Evolutionary conservation across 2,888 invertebrate species (phyloP).

Genomic region (Galeruca laticollis): DNA sequence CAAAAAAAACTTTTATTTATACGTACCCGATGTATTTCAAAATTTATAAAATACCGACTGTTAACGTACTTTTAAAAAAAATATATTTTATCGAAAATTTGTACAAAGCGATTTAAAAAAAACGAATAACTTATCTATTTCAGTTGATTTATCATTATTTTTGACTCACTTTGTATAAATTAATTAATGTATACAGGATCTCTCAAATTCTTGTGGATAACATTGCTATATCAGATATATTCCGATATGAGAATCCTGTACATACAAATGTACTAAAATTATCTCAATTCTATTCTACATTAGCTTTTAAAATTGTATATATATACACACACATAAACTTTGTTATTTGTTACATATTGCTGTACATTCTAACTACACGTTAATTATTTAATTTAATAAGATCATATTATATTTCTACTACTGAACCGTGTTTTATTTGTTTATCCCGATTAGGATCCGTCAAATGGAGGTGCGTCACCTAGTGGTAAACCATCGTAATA

Average conservation of each 20-base stretch:
- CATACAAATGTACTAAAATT: constrained; percentile 19
- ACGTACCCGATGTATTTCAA: neutral
- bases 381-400: constrained; percentile 40
- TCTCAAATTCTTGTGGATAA: too few species aligned
- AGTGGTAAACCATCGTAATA: too few species aligned
- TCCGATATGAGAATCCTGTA: too few species aligned
- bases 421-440: constrained; percentile 10
- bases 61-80: constrained; percentile 11
- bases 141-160: neutral
- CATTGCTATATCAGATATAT: too few species aligned
- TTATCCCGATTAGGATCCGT: too few species aligned
- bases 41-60: constrained; percentile 3
- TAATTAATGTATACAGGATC: too few species aligned
- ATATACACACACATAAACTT: constrained; percentile 30
- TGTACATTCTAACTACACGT: constrained; percentile 44
- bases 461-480: too few species aligned
- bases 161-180: neutral
- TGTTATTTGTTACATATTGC: constrained; percentile 44
- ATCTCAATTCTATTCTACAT: constrained; percentile 15
- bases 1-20: neutral
- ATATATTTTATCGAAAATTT: neutral
- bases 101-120: constrained; percentile 3
- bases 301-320: constrained; percentile 30
- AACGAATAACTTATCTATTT: neutral
- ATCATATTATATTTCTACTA: constrained; percentile 37